Conservation (phyloP, 2,113 vertebrate genomes). For the Scatophagus argus region DNA sequence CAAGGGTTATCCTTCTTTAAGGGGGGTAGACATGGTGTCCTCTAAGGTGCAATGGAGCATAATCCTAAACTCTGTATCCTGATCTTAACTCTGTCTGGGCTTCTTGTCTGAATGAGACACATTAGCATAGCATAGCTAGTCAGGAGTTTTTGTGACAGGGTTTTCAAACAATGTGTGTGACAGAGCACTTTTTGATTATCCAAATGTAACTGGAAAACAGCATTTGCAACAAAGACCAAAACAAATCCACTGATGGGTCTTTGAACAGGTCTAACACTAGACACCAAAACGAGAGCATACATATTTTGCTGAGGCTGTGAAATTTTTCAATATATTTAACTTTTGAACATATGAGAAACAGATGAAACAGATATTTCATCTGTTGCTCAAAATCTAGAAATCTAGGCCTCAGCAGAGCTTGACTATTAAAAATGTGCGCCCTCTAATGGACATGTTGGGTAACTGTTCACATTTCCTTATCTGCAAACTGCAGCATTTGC, state of each 20-base stretch:
- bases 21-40: neutral
- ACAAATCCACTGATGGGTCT: too few relatives aligned
- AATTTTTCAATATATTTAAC: too few relatives aligned
- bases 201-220: neutral
- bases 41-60: slow-evolving; percentile 27
- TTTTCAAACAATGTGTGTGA: neutral
- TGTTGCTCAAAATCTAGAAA: neutral
- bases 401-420: neutral
- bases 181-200: neutral
- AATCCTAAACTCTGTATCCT: slow-evolving; percentile 22
- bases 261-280: neutral
- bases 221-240: too few relatives aligned
- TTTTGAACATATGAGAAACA: neutral
- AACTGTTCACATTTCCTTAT: slow-evolving; percentile 6
- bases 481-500: slow-evolving; percentile 34
- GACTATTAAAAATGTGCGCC: neutral
- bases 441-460: slow-evolving; percentile 33
- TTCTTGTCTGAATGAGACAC: neutral
- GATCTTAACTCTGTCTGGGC: slow-evolving; percentile 28
- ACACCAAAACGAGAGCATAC: too few relatives aligned
- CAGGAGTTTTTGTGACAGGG: neutral
- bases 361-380: neutral
- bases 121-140: slow-evolving; percentile 7
- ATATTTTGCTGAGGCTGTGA: too few relatives aligned
- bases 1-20: slow-evolving; percentile 22